phyloP scores from a whole-genome alignment of 2,113 vertebrate genomes.

The Psettodes erumei region DNA sequence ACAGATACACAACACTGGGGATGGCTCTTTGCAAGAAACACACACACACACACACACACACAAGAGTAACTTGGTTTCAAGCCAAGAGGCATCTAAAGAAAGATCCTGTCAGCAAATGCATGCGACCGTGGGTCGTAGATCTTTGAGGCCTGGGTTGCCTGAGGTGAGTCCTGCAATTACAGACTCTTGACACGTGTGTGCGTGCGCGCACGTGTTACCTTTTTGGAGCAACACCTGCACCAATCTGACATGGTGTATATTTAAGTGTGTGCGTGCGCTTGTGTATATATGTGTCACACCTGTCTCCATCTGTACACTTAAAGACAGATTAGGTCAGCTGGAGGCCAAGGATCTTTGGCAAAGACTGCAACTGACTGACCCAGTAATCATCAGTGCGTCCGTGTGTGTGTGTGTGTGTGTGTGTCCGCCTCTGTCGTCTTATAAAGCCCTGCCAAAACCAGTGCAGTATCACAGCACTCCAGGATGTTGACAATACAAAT shows the following conservation, averaged over 20 bases:
- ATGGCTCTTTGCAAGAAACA: constrained; percentile 22
- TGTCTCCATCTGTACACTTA: constrained; percentile 63
- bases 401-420: constrained; percentile 22
- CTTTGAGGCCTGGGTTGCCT: constrained; percentile 30
- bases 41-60: constrained; percentile 29
- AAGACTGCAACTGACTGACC: constrained; percentile 61
- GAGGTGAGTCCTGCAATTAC: constrained; percentile 51
- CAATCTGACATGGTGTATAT: constrained; percentile 39
- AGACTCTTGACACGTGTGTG: constrained; percentile 28
- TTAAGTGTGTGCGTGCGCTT: constrained; percentile 26
- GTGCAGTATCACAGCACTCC: constrained; percentile 12
- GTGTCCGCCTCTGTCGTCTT: constrained; percentile 28
- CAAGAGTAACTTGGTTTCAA: constrained; percentile 16
- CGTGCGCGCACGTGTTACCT: constrained; percentile 28
- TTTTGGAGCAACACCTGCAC: constrained; percentile 17
- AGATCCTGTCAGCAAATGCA: constrained; percentile 42
- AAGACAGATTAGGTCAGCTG: constrained; percentile 72
- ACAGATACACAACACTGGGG: constrained; percentile 35
- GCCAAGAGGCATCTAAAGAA: constrained; percentile 33
- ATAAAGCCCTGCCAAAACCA: constrained; percentile 34
- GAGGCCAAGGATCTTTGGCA: constrained; percentile 62
- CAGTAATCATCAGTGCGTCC: constrained; percentile 46
- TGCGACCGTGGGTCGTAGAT: constrained; percentile 7
- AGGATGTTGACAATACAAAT: constrained; percentile 36
- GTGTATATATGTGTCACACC: constrained; percentile 62